phyloP scores from a whole-genome alignment of 2,888 invertebrate genomes.

The Drosophila nr. perissopoda region DNA sequence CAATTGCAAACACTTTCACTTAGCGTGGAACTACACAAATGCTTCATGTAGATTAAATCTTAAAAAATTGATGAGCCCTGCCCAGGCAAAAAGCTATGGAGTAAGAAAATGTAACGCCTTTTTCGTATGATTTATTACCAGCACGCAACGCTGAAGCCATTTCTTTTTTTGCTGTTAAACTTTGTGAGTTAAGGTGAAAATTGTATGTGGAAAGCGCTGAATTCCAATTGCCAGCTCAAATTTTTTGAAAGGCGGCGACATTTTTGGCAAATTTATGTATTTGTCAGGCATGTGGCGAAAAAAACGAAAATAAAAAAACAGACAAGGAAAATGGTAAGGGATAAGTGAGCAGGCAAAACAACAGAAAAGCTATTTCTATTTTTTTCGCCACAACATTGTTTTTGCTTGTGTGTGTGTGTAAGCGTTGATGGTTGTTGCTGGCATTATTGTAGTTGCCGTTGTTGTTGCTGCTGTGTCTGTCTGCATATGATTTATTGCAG shows the following conservation, averaged over 20 bases:
- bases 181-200: slow-evolving; percentile 40
- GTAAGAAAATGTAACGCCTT: slow-evolving; percentile 44
- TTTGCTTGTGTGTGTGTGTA: slow-evolving; percentile 22
- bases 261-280: slow-evolving; percentile 83
- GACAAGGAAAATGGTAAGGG: slow-evolving; percentile 20
- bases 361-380: slow-evolving; percentile 66
- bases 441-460: slow-evolving; percentile 53
- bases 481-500: slow-evolving; percentile 80
- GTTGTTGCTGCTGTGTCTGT: slow-evolving; percentile 73
- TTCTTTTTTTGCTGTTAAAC: slow-evolving; percentile 5
- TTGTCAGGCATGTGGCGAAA: slow-evolving; percentile 69
- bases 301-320: slow-evolving; percentile 25
- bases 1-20: slow-evolving; percentile 10
- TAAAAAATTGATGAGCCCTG: slow-evolving; percentile 60
- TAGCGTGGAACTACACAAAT: slow-evolving; percentile 7
- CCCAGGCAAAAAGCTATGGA: slow-evolving; percentile 23
- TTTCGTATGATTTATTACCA: slow-evolving; percentile 65
- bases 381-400: slow-evolving; percentile 67
- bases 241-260: slow-evolving; percentile 82
- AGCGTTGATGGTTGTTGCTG: slow-evolving; percentile 39
- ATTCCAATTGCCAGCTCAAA: slow-evolving; percentile 79
- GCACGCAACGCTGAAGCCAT: slow-evolving; percentile 28
- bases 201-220: slow-evolving; percentile 47
- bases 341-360: slow-evolving; percentile 50
- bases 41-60: slow-evolving; percentile 48